A percentile compares a stretch with the other conserved stretches of the same genome.
Conservation (phyloP, 1,140 invertebrate genomes). For the Mactra quadrangularis region DNA sequence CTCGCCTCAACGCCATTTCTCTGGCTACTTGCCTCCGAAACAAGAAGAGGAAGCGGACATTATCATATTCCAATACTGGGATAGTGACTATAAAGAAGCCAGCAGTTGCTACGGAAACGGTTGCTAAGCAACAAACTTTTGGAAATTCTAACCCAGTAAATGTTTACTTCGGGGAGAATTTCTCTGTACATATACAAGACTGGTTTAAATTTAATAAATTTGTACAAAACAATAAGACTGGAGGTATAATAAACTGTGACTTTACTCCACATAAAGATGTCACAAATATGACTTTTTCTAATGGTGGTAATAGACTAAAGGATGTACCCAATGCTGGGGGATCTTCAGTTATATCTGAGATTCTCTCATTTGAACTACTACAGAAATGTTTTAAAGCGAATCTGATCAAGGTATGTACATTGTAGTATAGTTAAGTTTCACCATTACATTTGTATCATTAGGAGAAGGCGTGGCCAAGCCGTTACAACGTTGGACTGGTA, state of each 20-base stretch:
- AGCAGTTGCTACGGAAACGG: background rate
- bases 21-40: constrained; percentile 64
- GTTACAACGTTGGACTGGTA: no score
- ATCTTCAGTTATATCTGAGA: constrained; percentile 80
- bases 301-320: constrained; percentile 66
- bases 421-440: no score
- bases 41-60: constrained; percentile 61
- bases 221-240: constrained; percentile 62
- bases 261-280: constrained; percentile 69
- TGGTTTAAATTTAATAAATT: constrained; percentile 69
- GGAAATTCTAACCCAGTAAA: constrained; percentile 59
- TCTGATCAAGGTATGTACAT: constrained; percentile 75
- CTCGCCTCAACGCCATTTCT: constrained; percentile 58
- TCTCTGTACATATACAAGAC: constrained; percentile 69
- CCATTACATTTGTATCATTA: no score
- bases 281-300: constrained; percentile 72
- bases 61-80: constrained; percentile 29
- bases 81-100: background rate
- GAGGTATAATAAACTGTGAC: constrained; percentile 70
- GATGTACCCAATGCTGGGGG: constrained; percentile 81
- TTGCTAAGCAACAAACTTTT: background rate
- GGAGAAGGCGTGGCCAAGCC: no score
- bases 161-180: constrained; percentile 75
- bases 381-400: constrained; percentile 75
- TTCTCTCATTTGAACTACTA: constrained; percentile 81